Base-by-base conservation (phyloP, 2,797 vertebrate genomes). In the Anguilla marmorata region DNA sequence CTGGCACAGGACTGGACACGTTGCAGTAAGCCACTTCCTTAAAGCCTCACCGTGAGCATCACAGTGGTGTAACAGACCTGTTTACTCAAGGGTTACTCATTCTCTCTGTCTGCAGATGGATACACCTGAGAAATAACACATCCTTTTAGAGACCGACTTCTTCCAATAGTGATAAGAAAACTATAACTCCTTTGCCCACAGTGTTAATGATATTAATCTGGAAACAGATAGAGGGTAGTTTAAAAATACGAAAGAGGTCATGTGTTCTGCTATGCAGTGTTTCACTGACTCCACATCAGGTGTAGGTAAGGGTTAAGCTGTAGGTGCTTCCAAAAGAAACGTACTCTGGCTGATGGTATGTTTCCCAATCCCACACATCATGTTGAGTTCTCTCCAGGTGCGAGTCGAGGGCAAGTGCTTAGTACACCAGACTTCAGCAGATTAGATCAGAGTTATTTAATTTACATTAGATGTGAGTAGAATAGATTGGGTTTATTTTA, bases 31-130 rank as follows among this genome's bases (percentile, higher is more conserved):
- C 86, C 84, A 91, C 87, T 93, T 92, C 92, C 93, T 84, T 85
- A 87, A 91, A 89, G 74, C 24, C 80, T 89, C 88, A 56, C 89
- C 76, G 12, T 45, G 41, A 24, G 84, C 90, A 24, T 37, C 37
- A 4, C 72, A n/a, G 72, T 84, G 50, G 16, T 52, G 89, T 89
- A 90, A 74, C 89, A 90, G 86, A 27, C 33, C 85, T 89, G 86
- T 92, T 94, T 90, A 89, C 88, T 86, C 90, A 89, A 48, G n/a
- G 79, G 85, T 91, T 86, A 90, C 87, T 90, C 84, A 89, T 91
- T 90, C 76, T 87, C 84, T 85, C 58, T 19, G 72, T 11, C 69
- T 8, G 8, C 66, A 69, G 66, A 69, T 30, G 66, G 27, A 14
- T 0, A 14, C 30, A 74, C 69, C 63, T 27, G 63, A 66, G 63